Percentiles rank a stretch among this genome's conserved stretches.
These are phyloP conservation scores for Elgaria multicarinata DNA, from an alignment of 2,113 vertebrate genomes.

Conservation along the genomic window DNA sequence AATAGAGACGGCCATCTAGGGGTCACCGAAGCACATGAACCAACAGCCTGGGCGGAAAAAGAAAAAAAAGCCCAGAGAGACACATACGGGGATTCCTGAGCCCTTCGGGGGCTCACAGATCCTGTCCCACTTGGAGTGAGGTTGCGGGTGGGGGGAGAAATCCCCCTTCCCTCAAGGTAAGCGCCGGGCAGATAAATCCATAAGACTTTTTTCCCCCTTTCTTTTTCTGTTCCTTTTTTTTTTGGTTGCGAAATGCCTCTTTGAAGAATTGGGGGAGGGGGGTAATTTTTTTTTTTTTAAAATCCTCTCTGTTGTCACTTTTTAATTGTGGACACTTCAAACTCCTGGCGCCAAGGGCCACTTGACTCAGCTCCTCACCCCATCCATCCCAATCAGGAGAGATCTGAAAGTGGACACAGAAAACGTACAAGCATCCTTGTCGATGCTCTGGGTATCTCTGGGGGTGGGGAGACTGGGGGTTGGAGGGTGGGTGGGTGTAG, in stretches of 20 bases:
- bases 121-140: too few species aligned
- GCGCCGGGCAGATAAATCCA: neutral
- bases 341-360: constrained; percentile 91
- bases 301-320: neutral
- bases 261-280: constrained; percentile 40
- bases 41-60: neutral
- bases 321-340: constrained; percentile 85
- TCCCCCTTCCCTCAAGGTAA: neutral
- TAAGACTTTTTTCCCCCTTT: neutral
- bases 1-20: neutral
- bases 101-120: neutral
- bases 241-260: neutral
- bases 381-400: constrained; percentile 73
- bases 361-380: constrained; percentile 74
- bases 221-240: too few species aligned
- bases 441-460: neutral
- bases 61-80: neutral
- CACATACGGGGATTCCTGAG: neutral
- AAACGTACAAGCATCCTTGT: constrained; percentile 55
- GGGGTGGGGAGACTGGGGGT: neutral
- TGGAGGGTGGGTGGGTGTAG: neutral
- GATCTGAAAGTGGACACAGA: constrained; percentile 71
- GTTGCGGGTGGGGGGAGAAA: neutral
- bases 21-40: neutral
- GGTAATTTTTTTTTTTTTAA: constrained; percentile 75